These are phyloP conservation scores for Petrocephalus schoutedeni DNA, from an alignment of 2,797 vertebrate genomes.

Conservation along the genomic window DNA sequence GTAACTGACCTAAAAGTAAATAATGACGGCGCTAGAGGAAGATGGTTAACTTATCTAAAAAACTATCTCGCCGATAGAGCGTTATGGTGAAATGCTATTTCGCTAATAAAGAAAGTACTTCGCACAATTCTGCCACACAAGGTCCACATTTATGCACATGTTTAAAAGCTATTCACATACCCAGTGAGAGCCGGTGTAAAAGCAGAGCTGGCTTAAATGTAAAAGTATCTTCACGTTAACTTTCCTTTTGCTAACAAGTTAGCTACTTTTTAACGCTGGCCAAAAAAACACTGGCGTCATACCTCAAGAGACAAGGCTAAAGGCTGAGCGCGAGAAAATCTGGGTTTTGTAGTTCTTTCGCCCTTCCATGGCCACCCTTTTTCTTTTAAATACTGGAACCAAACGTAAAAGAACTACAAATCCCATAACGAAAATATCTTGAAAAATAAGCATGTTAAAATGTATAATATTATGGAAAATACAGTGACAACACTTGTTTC, in stretches of 20 bases:
- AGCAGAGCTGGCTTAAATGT: not conserved
- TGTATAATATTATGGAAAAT: not conserved
- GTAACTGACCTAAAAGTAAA: not conserved
- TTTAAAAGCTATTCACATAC: constrained; percentile 2
- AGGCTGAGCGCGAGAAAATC: not conserved
- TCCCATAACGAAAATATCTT: not conserved
- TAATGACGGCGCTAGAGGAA: not conserved
- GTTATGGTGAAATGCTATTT: not conserved
- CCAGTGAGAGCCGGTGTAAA: not conserved
- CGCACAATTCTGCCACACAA: not conserved
- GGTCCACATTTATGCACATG: not conserved
- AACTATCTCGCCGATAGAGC: not conserved
- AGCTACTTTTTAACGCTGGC: not conserved
- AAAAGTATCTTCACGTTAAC: not conserved
- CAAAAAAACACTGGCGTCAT: not conserved
- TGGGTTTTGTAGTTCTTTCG: constrained; percentile 27
- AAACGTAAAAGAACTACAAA: constrained; percentile 13
- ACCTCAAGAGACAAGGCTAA: not conserved
- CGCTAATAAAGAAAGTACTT: not conserved
- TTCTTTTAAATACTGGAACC: not conserved
- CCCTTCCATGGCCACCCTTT: not conserved
- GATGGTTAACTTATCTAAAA: no score
- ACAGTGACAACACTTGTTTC: not conserved
- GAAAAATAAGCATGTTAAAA: not conserved
- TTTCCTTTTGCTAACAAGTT: not conserved